These are phyloP conservation scores for Fratercula arctica DNA, from an alignment of 2,797 vertebrate species.

Conservation along the genomic window DNA sequence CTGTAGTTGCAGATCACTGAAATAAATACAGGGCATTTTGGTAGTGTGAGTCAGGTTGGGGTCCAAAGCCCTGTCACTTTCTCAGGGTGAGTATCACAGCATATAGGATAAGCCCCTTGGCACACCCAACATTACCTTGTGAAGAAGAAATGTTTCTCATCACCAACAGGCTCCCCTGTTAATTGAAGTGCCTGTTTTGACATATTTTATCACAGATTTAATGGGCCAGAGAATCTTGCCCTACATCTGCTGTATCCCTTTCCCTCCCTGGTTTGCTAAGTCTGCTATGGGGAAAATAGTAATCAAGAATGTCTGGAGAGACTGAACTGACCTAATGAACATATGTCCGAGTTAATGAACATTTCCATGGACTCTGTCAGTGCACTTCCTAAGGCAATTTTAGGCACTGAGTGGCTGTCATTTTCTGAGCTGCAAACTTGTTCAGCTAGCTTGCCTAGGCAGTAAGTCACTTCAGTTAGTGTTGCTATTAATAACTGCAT, in stretches of 20 bases:
- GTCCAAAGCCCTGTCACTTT: background rate
- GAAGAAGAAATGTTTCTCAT: background rate
- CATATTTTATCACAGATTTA: conserved; percentile 18
- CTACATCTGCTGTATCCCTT: background rate
- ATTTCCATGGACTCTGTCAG: conserved; percentile 43
- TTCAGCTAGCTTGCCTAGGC: conserved; percentile 19
- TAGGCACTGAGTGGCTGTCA: conserved; percentile 53
- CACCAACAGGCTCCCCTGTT: background rate
- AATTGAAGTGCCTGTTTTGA: background rate
- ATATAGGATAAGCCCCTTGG: background rate
- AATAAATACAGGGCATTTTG: background rate
- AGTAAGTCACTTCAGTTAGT: conserved; percentile 11
- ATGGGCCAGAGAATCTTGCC: background rate
- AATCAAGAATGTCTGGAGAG: conserved; percentile 48
- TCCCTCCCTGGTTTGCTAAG: conserved; percentile 10
- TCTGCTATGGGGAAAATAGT: background rate
- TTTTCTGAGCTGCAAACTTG: conserved; percentile 49
- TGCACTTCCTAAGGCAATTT: conserved; percentile 54
- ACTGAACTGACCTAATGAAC: conserved; percentile 54
- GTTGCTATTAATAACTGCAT: conserved; percentile 38
- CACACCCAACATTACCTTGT: background rate
- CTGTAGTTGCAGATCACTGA: background rate
- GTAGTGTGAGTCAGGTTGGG: background rate
- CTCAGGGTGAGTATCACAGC: background rate
- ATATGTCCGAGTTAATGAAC: conserved; percentile 60